Percentiles rank a stretch among this genome's conserved stretches.
phyloP scores from a whole-genome alignment of 2,888 invertebrate genomes.

The Seira ritae region DNA sequence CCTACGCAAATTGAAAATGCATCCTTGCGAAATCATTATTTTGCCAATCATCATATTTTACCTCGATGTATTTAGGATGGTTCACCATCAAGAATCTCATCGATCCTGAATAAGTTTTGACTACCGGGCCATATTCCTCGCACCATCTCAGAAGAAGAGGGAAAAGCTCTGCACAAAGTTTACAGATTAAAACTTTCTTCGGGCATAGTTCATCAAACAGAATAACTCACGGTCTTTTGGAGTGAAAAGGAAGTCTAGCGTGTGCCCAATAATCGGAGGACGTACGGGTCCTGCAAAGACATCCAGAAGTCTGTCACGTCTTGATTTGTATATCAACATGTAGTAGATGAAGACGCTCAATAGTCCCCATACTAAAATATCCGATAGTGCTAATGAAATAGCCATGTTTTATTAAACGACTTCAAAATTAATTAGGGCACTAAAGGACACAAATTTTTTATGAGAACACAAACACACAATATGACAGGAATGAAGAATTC shows the following conservation, averaged over 20 bases:
- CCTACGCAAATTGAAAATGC: no score
- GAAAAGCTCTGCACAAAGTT: constrained; percentile 36
- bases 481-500: no score
- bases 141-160: constrained; percentile 42
- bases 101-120: constrained; percentile 41
- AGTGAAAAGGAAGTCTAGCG: constrained; percentile 36
- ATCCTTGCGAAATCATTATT: no score
- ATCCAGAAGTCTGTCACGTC: constrained; percentile 39
- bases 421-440: no score
- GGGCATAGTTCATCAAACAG: no score
- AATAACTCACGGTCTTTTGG: constrained; percentile 49
- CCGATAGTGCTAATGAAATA: neutral
- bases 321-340: constrained; percentile 43
- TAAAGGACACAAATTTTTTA: no score
- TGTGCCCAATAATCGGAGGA: constrained; percentile 48
- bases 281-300: constrained; percentile 40
- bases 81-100: constrained; percentile 39
- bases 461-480: no score
- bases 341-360: constrained; percentile 39
- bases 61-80: constrained; percentile 46
- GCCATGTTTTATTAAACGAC: no score
- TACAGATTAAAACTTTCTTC: no score
- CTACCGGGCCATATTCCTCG: constrained; percentile 38
- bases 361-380: constrained; percentile 40
- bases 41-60: neutral